Percentiles rank a stretch among this genome's conserved stretches.
These are phyloP conservation scores for Pelmatolapia mariae DNA, from an alignment of 2,113 vertebrate genomes.

Conservation along the genomic window DNA sequence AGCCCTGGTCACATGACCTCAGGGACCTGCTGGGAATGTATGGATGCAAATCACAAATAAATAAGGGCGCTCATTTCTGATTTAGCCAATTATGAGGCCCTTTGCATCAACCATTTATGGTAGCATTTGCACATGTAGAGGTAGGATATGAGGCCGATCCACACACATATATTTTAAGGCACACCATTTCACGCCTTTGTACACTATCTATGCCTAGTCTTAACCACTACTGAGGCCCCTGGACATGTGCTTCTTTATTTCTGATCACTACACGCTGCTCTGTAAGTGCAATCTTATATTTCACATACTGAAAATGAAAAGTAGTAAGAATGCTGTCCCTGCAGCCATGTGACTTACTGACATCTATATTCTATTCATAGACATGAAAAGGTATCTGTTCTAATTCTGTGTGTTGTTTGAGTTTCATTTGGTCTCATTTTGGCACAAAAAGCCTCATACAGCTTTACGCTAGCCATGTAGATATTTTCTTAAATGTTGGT, in stretches of 20 bases:
- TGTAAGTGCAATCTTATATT: not conserved
- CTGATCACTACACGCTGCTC: not conserved
- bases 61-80: not conserved
- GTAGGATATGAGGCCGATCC: not conserved
- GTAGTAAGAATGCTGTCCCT: not conserved
- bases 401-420: not conserved
- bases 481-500: not conserved
- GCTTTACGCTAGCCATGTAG: not conserved
- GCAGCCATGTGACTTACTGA: not conserved
- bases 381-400: not conserved
- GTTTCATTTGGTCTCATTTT: not conserved
- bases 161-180: not conserved
- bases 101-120: not conserved
- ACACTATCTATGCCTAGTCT: not conserved
- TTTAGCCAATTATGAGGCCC: not conserved
- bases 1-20: not conserved
- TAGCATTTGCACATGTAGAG: not conserved
- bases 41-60: not conserved
- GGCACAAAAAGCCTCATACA: not conserved
- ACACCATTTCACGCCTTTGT: not conserved
- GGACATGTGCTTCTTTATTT: constrained; percentile 10
- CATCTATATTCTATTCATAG: not conserved
- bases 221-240: not conserved
- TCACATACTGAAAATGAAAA: not conserved
- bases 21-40: not conserved